phyloP scores from a whole-genome alignment of 2,888 invertebrate species.

The Selenia dentaria region DNA sequence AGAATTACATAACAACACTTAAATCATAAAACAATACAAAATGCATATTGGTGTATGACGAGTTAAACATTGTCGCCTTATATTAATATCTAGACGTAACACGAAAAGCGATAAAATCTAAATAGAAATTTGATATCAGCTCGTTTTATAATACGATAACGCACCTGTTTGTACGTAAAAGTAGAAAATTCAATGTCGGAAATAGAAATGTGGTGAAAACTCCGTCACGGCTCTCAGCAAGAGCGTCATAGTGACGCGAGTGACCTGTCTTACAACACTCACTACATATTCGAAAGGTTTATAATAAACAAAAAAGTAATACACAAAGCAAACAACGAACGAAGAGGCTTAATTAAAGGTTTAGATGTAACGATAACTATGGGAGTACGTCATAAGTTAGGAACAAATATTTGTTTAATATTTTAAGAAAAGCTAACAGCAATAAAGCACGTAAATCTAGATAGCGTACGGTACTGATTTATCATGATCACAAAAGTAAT shows the following conservation, averaged over 20 bases:
- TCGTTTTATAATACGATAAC: slow-evolving; percentile 21
- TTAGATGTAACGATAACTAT: background rate
- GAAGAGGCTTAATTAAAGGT: background rate
- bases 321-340: slow-evolving; percentile 2
- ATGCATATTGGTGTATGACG: too few relatives aligned
- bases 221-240: slow-evolving; percentile 8
- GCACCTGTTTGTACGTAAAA: slow-evolving; percentile 12
- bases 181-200: slow-evolving; percentile 14
- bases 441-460: slow-evolving; percentile 54
- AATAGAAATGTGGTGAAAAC: slow-evolving; percentile 9
- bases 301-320: slow-evolving; percentile 3
- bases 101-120: slow-evolving; percentile 28
- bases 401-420: slow-evolving; percentile 40
- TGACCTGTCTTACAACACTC: slow-evolving; percentile 1
- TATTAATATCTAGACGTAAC: slow-evolving; percentile 16
- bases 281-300: slow-evolving; percentile 1
- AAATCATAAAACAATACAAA: too few relatives aligned
- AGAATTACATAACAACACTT: too few relatives aligned
- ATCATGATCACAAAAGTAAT: slow-evolving; percentile 64
- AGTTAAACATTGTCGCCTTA: too few relatives aligned
- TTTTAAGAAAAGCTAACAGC: slow-evolving; percentile 41
- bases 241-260: slow-evolving; percentile 15
- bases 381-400: slow-evolving; percentile 34
- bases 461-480: slow-evolving; percentile 60
- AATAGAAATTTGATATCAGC: slow-evolving; percentile 31